phyloP scores from a whole-genome alignment of 1,140 invertebrate genomes.

The Euglossa dilemma region DNA sequence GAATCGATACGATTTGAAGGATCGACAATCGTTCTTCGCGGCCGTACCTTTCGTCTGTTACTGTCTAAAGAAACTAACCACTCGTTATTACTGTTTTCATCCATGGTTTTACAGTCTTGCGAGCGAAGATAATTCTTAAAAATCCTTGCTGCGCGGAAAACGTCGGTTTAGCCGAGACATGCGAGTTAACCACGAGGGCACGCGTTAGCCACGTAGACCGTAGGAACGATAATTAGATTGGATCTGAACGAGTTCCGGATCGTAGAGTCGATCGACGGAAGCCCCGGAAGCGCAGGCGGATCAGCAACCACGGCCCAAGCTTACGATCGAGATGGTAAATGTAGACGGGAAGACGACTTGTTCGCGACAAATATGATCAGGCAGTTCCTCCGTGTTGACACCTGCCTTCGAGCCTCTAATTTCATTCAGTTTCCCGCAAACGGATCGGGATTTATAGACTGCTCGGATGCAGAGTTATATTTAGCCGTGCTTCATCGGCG shows the following conservation, averaged over 20 bases:
- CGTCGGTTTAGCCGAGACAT: neutral
- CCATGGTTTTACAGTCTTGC: neutral
- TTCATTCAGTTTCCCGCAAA: conserved; percentile 31
- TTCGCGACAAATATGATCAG: conserved; percentile 63
- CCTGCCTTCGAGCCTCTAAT: conserved; percentile 27
- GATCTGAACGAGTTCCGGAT: conserved; percentile 14
- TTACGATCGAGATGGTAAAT: conserved; percentile 53
- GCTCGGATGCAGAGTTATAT: neutral
- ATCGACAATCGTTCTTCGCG: neutral
- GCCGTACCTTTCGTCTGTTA: neutral
- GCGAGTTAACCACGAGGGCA: too few species aligned
- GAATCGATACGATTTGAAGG: conserved; percentile 26
- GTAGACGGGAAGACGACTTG: conserved; percentile 36
- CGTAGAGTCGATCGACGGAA: conserved; percentile 1
- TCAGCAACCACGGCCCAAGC: neutral
- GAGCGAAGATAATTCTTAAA: neutral
- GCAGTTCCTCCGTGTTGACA: conserved; percentile 39
- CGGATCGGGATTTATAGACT: conserved; percentile 61
- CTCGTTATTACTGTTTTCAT: neutral
- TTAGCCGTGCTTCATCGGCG: neutral
- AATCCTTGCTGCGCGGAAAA: neutral
- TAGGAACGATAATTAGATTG: conserved; percentile 5
- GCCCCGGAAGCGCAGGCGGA: neutral
- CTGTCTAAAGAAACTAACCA: neutral
- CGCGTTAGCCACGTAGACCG: conserved; percentile 4